Base-by-base conservation (phyloP, 1,140 invertebrate species). In the Reticulitermes speratus region DNA sequence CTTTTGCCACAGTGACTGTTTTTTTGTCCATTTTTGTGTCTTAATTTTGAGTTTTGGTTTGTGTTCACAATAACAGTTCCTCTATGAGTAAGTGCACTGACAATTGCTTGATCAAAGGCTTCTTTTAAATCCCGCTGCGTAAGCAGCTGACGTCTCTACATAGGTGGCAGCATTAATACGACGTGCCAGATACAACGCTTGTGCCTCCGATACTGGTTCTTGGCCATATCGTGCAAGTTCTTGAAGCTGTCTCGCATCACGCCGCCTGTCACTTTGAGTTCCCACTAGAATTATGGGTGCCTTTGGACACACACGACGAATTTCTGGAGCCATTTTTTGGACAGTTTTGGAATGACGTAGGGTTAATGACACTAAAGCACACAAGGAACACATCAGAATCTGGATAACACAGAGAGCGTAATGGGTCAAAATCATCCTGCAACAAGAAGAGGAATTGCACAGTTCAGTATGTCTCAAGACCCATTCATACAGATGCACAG, bases 351-450 rank as follows among this genome's bases (percentile, higher is more conserved):
- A 98, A 98, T 23, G 97, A 97, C 69, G 96, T 95, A 3, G 97
- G 97, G 86, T 95, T 95, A 32, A 98, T 96, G 38, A 98, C 95
- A 87, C 96, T 97, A 91, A 98, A 99, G 92, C 97, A 99, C 85
- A 98, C 93, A 89, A 99, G 94, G 89, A 98, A 97, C 25, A 98
- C 97, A 90, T 99, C 97, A 12, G 97, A 98, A 86, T 96, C 95
- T 25, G 96, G 95, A 90, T 97, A 97, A 90, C 95, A 97, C 16
- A 97, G 91, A 86, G 95, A 95, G 30, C 96, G 92, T 81, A 97
- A 91, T 69, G 95, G 94, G 89, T 96, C 95, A 90, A 97, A 94
- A 87, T 96, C 96, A 90, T 97, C 96, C 93, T 96, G 92, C 87
- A 92, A 92, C 86, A 88, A 87, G 88, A 88, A 30, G 2, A 30